These are phyloP conservation scores for Pitangus sulphuratus DNA, from an alignment of 2,797 vertebrate genomes.

Conservation along the genomic window DNA sequence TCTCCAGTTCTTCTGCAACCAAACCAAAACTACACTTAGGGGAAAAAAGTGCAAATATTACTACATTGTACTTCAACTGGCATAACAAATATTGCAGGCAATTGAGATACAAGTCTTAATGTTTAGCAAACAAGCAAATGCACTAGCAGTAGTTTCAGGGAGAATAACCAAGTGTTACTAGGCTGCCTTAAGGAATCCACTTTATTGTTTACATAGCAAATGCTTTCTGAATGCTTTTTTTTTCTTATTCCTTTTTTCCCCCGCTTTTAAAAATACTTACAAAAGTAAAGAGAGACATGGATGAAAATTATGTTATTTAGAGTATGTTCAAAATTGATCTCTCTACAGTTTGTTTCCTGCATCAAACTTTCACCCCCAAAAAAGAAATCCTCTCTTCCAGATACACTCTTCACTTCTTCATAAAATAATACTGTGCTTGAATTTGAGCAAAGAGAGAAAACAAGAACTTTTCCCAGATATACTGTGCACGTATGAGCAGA, in stretches of 20 bases:
- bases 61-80: neutral
- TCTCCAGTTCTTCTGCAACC: neutral
- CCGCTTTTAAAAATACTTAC: neutral
- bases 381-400: neutral
- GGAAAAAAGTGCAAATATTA: neutral
- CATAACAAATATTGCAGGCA: neutral
- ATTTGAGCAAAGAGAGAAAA: neutral
- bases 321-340: neutral
- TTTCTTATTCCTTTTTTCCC: fast-evolving
- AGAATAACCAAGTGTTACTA: neutral
- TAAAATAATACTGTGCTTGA: neutral
- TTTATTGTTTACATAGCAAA: neutral
- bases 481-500: neutral
- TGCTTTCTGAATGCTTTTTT: neutral
- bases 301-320: neutral
- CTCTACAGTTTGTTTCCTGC: neutral
- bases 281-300: neutral
- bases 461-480: neutral
- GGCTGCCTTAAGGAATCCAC: neutral
- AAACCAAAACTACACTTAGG: neutral
- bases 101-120: neutral
- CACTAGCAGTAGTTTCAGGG: neutral
- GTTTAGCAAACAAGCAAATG: neutral
- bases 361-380: neutral
- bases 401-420: neutral